Conservation (phyloP, 2,888 invertebrate species). For the Spisula subtruncata region DNA sequence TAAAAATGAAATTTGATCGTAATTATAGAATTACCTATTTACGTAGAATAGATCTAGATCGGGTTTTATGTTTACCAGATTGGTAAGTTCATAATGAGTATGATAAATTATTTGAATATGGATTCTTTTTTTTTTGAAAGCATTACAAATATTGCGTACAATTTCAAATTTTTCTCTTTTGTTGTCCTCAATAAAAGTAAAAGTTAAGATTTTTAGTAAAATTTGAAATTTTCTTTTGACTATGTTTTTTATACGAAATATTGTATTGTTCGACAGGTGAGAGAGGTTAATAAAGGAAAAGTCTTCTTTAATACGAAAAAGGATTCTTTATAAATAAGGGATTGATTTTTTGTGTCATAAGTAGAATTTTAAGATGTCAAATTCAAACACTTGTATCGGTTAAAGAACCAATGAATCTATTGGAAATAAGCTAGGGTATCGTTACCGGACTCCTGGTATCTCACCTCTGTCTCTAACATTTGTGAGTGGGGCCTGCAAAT, state of each 20-base stretch:
- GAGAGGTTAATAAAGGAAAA: background rate
- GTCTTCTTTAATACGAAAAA: background rate
- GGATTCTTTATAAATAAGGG: background rate
- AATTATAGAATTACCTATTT: background rate
- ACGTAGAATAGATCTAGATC: background rate
- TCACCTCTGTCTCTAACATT: too few species aligned
- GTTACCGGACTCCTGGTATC: too few species aligned
- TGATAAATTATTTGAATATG: background rate
- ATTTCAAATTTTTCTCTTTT: background rate
- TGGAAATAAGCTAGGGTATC: too few species aligned
- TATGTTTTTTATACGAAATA: background rate
- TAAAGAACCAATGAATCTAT: too few species aligned
- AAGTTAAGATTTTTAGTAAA: background rate
- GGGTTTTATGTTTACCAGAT: background rate
- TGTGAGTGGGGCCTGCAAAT: too few species aligned
- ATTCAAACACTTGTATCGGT: too few species aligned
- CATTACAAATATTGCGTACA: background rate
- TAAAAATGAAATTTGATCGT: background rate
- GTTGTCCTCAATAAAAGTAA: conserved; percentile 5
- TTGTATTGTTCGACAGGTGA: background rate
- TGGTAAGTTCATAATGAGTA: background rate
- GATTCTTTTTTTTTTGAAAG: background rate
- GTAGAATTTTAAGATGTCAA: background rate
- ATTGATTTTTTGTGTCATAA: conserved; percentile 11
- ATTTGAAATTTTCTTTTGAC: background rate